Base-by-base conservation (phyloP, 2,797 vertebrate species). In the Astyanax mexicanus region DNA sequence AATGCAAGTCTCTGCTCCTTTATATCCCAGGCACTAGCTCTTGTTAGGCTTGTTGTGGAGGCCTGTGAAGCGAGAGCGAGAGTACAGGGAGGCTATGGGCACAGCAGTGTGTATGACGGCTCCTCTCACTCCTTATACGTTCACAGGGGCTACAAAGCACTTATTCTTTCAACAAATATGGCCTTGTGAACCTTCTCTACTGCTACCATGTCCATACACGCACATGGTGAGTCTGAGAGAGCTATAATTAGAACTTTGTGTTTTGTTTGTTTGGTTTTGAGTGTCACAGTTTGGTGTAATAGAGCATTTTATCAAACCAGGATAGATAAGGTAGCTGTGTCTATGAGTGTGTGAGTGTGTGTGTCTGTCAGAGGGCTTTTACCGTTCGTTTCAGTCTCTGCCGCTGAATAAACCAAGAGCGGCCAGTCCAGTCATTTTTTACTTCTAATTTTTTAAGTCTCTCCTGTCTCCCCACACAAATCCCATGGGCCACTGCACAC, bases 161-260 rank as follows among this genome's bases (percentile, higher is more conserved):
- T 94, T 19, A n/a, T n/a, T 93, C 93, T 70, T 93, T 90, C 66
- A 95, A 94, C 86, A 95, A 95, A 69, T 94, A 95, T 0, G 94
- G 95, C 52, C 82, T 95, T 74, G 94, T 95, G 79, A 95, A 95
- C 82, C 93, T 95, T 78, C 92, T 95, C 74, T 95, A 95, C 88
- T 92, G 87, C 84, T 94, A 95, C 0, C 92, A 95, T 87, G 91
- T 95, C 80, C 93, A 93, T 60, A 91, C 86, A 29, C 90, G 89
- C 77, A 95, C 91, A 0, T 95, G 94, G 94, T 95, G 88, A 92
- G 94, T 91, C 79, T 21, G 29, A 3, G 37, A 62, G 19, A 6
- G 19, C n/a, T 42, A 7, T 64, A 15, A 27, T 64, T 64, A 27
- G 6, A 6, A 7, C 19, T 38, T 21, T n/a, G 35, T 21, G 1